Base-by-base conservation (phyloP, 2,797 vertebrate species). In the Chrysolophus pictus region DNA sequence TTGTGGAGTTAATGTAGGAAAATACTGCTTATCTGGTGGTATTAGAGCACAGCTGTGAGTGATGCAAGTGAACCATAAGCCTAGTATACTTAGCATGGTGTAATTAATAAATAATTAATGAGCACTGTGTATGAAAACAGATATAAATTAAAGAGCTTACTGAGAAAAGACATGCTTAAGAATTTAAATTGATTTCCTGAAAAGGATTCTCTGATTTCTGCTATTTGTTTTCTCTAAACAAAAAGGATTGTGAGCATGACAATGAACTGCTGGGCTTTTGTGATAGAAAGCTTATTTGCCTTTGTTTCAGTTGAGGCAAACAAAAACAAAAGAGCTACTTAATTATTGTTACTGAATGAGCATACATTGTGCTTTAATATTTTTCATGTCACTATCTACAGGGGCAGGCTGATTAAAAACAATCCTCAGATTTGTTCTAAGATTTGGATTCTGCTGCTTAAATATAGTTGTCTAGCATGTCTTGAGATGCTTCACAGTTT, bases 121-220 rank as follows among this genome's bases (percentile, higher is more conserved):
- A 42, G 14, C 23, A 51, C 13, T 55, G 15, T 59, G 81, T 63
- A 88, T 65, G 28, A 65, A 84, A 73, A 69, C 2, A 42, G 51
- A 79, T 69, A 69, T 23, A 94, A 90, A 94, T 55, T 91, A 46
- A 84, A 90, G 14, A 56, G 8, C 21, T 91, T 84, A 67, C 22
- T 46, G 35, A 85, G 35, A 35, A 87, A 83, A 92, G 23, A 24
- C 23, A 42, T 42, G 10, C 26, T 84, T 84, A 78, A 78, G 55
- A 81, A 87, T 90, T 84, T 81, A 69, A 88, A 81, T n/a, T 90
- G 33, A 72, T 88, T 88, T 84, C 31, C 46, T 87, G 49, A 73
- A 90, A 88, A 76, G 10, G 39, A 72, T 23, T 70, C 37, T 70
- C 23, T 71, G n/a, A 9, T 90, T 77, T 44, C 35, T 72, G 26